phyloP scores from a whole-genome alignment of 2,888 invertebrate species.

The Stegana nigrithorax region DNA sequence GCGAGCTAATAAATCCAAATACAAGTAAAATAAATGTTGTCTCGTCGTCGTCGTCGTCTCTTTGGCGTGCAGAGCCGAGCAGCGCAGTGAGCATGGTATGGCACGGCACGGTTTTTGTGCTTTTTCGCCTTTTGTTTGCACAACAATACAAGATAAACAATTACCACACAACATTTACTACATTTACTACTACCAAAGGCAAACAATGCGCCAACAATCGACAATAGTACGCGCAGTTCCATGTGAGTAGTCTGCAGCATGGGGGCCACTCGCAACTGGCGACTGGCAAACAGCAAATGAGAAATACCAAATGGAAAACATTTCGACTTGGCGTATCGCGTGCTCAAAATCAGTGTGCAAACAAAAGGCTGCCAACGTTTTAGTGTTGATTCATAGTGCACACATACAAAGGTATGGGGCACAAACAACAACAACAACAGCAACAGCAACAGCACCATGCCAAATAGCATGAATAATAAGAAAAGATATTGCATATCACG shows the following conservation, averaged over 20 bases:
- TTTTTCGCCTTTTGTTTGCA: slow-evolving; percentile 39
- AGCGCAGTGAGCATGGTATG: background rate
- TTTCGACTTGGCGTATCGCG: slow-evolving; percentile 58
- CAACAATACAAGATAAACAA: slow-evolving; percentile 44
- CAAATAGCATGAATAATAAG: too few species aligned
- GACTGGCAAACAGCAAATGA: too few species aligned
- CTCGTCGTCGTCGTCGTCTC: slow-evolving; percentile 1
- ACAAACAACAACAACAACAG: background rate
- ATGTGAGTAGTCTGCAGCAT: background rate
- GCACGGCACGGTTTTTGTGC: background rate
- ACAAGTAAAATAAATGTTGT: slow-evolving; percentile 35
- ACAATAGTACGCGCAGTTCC: too few species aligned
- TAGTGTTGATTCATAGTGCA: slow-evolving; percentile 15
- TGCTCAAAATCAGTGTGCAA: slow-evolving; percentile 54
- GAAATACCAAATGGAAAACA: too few species aligned
- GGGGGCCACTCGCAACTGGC: too few species aligned
- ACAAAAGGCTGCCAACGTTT: too few species aligned
- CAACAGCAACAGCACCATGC: background rate
- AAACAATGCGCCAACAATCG: slow-evolving; percentile 29
- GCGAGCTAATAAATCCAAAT: slow-evolving; percentile 38
- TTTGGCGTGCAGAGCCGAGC: slow-evolving; percentile 3
- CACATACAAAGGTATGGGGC: background rate
- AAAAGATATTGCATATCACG: too few species aligned
- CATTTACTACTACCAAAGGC: slow-evolving; percentile 29
- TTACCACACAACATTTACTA: slow-evolving; percentile 27